Percentiles rank a stretch among this genome's conserved stretches.
These are phyloP conservation scores for Napeogenes sylphis DNA, from an alignment of 2,888 invertebrate genomes.

Conservation along the genomic window DNA sequence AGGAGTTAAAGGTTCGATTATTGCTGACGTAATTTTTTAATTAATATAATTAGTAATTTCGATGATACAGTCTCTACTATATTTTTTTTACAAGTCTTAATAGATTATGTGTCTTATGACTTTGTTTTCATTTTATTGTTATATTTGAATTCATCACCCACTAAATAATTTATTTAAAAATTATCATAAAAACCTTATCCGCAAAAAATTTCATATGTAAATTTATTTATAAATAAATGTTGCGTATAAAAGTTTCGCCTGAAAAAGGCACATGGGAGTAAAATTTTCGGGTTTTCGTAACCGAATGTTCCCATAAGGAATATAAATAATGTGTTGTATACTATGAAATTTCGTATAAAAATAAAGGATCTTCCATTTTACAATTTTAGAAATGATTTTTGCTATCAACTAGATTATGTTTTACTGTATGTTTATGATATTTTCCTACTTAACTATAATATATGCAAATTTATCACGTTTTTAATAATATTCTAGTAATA, in stretches of 20 bases:
- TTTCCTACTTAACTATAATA: too few relatives aligned
- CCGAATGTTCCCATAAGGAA: slow-evolving; percentile 54
- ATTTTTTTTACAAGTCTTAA: too few relatives aligned
- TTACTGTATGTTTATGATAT: not conserved
- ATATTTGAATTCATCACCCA: too few relatives aligned
- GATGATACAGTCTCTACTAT: too few relatives aligned
- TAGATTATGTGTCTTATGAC: too few relatives aligned
- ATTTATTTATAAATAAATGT: slow-evolving; percentile 40
- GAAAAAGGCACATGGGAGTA: slow-evolving; percentile 55
- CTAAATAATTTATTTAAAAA: not conserved
- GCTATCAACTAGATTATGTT: slow-evolving; percentile 4
- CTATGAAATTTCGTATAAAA: slow-evolving; percentile 47
- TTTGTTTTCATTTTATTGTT: too few relatives aligned
- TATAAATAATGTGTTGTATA: slow-evolving; percentile 53
- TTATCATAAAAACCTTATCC: slow-evolving; percentile 5
- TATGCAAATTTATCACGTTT: too few relatives aligned
- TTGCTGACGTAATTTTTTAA: too few relatives aligned
- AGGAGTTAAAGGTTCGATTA: too few relatives aligned
- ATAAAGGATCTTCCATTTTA: slow-evolving; percentile 37
- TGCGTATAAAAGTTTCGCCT: slow-evolving; percentile 40
- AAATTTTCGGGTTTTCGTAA: slow-evolving; percentile 51
- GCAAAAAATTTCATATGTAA: slow-evolving; percentile 15
- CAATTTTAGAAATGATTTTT: slow-evolving; percentile 20
- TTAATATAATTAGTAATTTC: too few relatives aligned
- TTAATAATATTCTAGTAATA: too few relatives aligned